Evolutionary conservation across 2,113 vertebrate species (phyloP), one percentile per base, ranked within the genome.

Genomic region (Sinocyclocheilus maitianheensis): DNA sequence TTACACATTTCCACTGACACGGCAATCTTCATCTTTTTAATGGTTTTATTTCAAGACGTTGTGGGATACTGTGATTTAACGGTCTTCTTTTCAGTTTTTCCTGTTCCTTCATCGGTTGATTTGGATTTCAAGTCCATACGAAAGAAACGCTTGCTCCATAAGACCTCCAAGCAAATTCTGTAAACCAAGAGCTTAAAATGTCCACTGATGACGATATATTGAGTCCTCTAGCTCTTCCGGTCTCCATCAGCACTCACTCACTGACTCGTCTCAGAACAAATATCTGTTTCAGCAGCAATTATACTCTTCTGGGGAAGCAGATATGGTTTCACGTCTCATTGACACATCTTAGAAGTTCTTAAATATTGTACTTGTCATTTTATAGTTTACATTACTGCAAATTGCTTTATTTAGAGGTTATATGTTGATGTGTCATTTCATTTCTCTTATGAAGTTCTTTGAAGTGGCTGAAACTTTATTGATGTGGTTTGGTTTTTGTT

Each of bases 401-500:
- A 51, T 71, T n/a, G 24, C 46, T 82, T 65, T 83, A 34, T 53
- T 46, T 26, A 81, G 37, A 3, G 55, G 22, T 80, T 24, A 80
- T 14, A 46, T 34, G 37, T 51, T 34, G 14, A 34, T 26, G 9
- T 53, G 18, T 22, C 16, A 34, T 48, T 82, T 20, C 43, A 46
- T 43, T 65, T 5, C 13, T 11, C 14, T 26, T 51, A 67, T 10
- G 16, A 74, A 34, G 7, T 40, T 10, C 69, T 43, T 16, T 75
- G 67, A 84, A 74, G 81, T 71, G 63, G 63, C 12, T 7, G 5
- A 69, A 71, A 20, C 63, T 51, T 82, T 8, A 82, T 13, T 82
- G 43, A 71, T 53, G 81, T 84, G 82, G 82, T 60, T 83, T 74
- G 48, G 20, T 74, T 60, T 74, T 84, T 84, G 12, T 74, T 43